Evolutionary conservation across 2,888 invertebrate species (phyloP).

Genomic region (Mechanitis messenoides): DNA sequence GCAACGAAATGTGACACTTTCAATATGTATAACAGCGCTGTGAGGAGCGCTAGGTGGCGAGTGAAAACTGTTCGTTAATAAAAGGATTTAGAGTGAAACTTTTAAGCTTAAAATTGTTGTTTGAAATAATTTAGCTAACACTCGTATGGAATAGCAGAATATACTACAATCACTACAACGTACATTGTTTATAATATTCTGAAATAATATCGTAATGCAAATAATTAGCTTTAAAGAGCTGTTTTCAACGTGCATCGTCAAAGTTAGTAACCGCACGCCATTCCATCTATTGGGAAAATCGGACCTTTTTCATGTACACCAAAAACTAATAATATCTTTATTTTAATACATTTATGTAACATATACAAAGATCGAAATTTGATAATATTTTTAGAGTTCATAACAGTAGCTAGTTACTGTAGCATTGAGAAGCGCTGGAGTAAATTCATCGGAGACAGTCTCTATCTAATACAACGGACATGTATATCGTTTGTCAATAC

Average conservation of each 20-base stretch:
- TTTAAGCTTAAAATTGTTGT: background rate
- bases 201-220: conserved; percentile 1
- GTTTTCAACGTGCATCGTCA: conserved; percentile 14
- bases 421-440: too few relatives aligned
- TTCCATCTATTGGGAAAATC: background rate
- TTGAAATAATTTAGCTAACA: too few relatives aligned
- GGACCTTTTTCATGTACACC: background rate
- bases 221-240: conserved; percentile 3
- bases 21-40: conserved; percentile 15
- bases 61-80: background rate
- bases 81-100: conserved; percentile 1
- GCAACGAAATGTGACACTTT: conserved; percentile 15
- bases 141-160: conserved; percentile 1
- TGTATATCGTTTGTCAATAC: too few relatives aligned
- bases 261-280: conserved; percentile 17
- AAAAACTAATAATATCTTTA: background rate
- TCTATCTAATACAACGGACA: too few relatives aligned
- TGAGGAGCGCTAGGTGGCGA: background rate
- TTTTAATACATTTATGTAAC: too few relatives aligned
- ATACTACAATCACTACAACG: background rate
- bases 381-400: too few relatives aligned
- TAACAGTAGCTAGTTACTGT: too few relatives aligned
- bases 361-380: too few relatives aligned
- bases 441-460: too few relatives aligned
- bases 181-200: background rate